Conservation (phyloP, 2,113 vertebrate species). For the Anhinga anhinga region DNA sequence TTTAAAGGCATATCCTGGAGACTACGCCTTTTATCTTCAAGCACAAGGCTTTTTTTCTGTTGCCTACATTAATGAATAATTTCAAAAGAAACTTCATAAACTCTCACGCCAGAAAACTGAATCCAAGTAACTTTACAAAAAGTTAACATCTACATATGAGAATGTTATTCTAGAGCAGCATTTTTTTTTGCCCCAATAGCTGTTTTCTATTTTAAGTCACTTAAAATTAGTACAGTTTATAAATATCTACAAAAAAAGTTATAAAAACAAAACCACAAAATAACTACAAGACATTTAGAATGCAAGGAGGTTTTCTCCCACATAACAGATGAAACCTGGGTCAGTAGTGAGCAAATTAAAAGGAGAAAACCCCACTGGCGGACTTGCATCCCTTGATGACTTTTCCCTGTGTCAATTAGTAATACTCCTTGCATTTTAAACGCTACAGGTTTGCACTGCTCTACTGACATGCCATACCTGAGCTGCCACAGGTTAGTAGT, state of each 20-base stretch:
- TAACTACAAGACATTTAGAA: background rate
- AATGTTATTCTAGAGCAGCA: background rate
- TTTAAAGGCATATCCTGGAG: background rate
- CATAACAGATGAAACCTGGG: background rate
- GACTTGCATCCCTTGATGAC: background rate
- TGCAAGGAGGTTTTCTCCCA: slow-evolving; percentile 3
- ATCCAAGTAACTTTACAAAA: background rate
- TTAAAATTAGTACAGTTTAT: background rate
- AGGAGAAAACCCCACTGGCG: background rate
- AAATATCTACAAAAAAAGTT: background rate
- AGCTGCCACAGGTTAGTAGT: slow-evolving; percentile 95
- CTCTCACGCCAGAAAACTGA: background rate
- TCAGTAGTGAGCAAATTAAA: background rate
- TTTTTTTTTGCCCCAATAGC: background rate
- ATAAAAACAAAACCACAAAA: background rate
- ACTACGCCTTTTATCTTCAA: background rate
- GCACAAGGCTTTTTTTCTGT: background rate
- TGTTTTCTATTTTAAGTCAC: background rate
- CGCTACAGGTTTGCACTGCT: background rate
- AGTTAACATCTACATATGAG: background rate
- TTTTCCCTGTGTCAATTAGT: background rate
- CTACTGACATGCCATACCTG: slow-evolving; percentile 87
- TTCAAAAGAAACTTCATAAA: background rate
- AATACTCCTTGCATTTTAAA: slow-evolving; percentile 4
- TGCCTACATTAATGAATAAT: background rate